Conservation (phyloP, 2,888 invertebrate species). For the Noctua fimbriata region DNA sequence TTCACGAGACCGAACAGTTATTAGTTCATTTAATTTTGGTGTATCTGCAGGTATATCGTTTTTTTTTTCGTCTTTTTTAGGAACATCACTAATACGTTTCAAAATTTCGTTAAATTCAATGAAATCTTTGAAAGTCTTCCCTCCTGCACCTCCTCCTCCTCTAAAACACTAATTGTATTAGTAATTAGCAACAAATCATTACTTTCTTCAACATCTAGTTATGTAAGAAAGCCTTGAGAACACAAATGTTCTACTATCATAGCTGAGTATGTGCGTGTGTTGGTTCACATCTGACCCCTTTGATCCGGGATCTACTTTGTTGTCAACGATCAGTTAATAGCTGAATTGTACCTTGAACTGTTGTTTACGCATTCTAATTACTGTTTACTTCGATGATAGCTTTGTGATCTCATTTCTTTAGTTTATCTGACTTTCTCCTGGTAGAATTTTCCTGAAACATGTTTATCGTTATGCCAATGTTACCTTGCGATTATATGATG, state of each 20-base stretch:
- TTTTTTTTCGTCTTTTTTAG: neutral
- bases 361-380: slow-evolving; percentile 59
- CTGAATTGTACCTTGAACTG: slow-evolving; percentile 59
- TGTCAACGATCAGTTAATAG: slow-evolving; percentile 55
- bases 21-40: neutral
- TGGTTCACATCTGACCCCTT: slow-evolving; percentile 47
- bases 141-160: neutral
- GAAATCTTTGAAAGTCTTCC: neutral
- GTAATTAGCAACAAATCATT: neutral
- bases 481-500: neutral
- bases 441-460: slow-evolving; percentile 10
- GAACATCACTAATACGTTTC: too few relatives aligned
- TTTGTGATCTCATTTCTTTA: slow-evolving; percentile 33
- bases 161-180: neutral
- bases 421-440: slow-evolving; percentile 33
- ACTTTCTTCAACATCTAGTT: slow-evolving; percentile 30
- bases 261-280: slow-evolving; percentile 44
- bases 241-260: slow-evolving; percentile 37
- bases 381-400: slow-evolving; percentile 51
- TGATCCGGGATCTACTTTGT: slow-evolving; percentile 68
- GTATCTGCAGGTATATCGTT: neutral
- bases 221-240: slow-evolving; percentile 34
- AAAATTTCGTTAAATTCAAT: neutral
- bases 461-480: neutral
- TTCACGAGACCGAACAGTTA: neutral